phyloP scores from a whole-genome alignment of 2,888 invertebrate genomes.

The Cataglyphis albicans region DNA sequence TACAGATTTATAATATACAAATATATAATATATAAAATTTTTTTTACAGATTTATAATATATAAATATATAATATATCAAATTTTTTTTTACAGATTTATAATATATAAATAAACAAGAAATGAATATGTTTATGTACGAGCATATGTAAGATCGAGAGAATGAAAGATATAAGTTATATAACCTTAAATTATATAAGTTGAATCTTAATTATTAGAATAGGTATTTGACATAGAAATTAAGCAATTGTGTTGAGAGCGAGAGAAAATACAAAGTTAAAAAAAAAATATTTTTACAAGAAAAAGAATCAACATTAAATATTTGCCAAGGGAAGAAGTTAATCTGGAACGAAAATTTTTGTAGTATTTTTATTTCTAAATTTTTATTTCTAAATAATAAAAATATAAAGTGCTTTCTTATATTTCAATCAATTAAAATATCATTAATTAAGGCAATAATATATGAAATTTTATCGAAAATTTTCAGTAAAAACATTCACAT shows the following conservation, averaged over 20 bases:
- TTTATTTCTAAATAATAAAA: background rate
- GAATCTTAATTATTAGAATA: background rate
- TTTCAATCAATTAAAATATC: background rate
- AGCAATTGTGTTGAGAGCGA: background rate
- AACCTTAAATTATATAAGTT: background rate
- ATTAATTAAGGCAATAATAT: background rate
- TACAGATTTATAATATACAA: background rate
- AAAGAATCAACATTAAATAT: background rate
- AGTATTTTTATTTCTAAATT: background rate
- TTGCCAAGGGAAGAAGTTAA: background rate
- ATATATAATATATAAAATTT: background rate
- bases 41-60: background rate
- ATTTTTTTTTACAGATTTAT: background rate
- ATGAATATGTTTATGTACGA: background rate
- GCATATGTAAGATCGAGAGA: background rate
- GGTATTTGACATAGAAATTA: background rate
- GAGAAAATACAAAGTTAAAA: background rate
- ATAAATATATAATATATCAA: no score
- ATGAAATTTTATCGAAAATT: no score
- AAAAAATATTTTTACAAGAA: background rate
- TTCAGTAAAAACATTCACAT: no score
- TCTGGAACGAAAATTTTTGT: background rate
- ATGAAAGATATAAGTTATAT: background rate
- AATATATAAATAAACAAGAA: background rate
- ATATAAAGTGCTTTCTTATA: background rate